phyloP scores from a whole-genome alignment of 2,888 invertebrate species.

The Monopis laevigella region DNA sequence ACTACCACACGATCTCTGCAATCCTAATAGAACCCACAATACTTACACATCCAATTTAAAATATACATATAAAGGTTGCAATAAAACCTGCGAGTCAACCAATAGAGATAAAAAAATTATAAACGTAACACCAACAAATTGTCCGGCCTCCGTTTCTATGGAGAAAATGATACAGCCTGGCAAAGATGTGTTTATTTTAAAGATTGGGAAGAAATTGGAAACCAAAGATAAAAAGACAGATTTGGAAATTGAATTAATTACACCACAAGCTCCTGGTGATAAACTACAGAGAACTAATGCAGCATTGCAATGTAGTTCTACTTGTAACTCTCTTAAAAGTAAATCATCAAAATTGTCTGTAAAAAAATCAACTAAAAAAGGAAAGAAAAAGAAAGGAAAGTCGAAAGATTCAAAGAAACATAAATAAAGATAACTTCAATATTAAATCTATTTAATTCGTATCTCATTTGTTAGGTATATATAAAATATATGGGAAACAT shows the following conservation, averaged over 20 bases:
- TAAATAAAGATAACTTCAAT: slow-evolving; percentile 18
- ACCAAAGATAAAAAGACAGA: slow-evolving; percentile 55
- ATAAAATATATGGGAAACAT: too few species aligned
- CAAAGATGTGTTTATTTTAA: slow-evolving; percentile 56
- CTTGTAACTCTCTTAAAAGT: slow-evolving; percentile 11
- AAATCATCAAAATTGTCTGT: slow-evolving; percentile 20
- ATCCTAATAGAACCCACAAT: slow-evolving; percentile 29
- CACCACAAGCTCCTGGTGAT: slow-evolving; percentile 41
- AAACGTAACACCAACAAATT: slow-evolving; percentile 50
- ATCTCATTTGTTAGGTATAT: too few species aligned
- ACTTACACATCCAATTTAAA: slow-evolving; percentile 43
- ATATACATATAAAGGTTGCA: slow-evolving; percentile 40
- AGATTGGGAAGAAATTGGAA: slow-evolving; percentile 57
- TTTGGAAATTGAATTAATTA: slow-evolving; percentile 54
- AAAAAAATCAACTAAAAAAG: slow-evolving; percentile 21
- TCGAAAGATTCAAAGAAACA: slow-evolving; percentile 19
- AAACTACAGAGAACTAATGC: slow-evolving; percentile 28
- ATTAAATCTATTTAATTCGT: too few species aligned
- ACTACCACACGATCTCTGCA: slow-evolving; percentile 36
- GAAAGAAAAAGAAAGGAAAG: slow-evolving; percentile 19
- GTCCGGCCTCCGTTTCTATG: slow-evolving; percentile 48
- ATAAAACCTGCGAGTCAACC: slow-evolving; percentile 25
- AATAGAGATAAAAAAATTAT: slow-evolving; percentile 34
- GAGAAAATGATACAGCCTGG: slow-evolving; percentile 40
- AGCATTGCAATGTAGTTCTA: slow-evolving; percentile 35